Evolutionary conservation across 2,113 vertebrate genomes (phyloP).

Genomic region (Loxodonta africana): DNA sequence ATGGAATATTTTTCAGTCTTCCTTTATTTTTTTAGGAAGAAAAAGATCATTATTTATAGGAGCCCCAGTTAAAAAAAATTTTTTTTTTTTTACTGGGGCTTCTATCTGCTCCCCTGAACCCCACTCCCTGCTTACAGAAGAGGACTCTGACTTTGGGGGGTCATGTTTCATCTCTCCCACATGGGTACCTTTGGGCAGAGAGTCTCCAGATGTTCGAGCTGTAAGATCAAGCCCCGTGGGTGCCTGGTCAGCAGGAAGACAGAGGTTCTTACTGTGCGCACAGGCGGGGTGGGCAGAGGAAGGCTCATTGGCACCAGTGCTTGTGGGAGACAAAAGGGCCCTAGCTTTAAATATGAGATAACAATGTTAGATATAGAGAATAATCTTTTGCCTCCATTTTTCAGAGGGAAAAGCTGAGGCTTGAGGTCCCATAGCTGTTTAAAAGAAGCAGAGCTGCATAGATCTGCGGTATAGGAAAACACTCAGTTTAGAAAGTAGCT

Average conservation of each 20-base stretch:
- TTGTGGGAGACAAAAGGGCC: accelerated
- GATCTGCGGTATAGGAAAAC: accelerated
- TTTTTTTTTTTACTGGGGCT: too few species aligned
- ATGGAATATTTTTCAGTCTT: background rate
- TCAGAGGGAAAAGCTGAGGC: background rate
- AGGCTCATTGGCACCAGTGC: accelerated
- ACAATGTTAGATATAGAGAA: background rate
- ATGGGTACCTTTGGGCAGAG: background rate
- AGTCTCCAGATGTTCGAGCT: background rate
- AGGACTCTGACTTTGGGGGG: background rate
- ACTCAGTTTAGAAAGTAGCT: background rate
- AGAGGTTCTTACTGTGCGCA: accelerated
- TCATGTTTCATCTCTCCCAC: accelerated
- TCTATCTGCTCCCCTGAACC: too few species aligned
- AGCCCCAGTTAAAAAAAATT: too few species aligned
- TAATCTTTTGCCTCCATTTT: background rate
- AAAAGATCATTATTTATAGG: background rate
- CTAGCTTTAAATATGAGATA: background rate
- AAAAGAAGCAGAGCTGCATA: accelerated
- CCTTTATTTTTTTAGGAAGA: background rate
- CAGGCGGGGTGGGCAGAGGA: accelerated
- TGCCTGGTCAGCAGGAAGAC: accelerated
- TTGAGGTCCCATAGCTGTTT: background rate
- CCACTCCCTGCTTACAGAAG: background rate
- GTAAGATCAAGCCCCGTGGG: background rate